Conservation (phyloP, 2,113 vertebrate genomes). For the Ibidorhyncha struthersii region DNA sequence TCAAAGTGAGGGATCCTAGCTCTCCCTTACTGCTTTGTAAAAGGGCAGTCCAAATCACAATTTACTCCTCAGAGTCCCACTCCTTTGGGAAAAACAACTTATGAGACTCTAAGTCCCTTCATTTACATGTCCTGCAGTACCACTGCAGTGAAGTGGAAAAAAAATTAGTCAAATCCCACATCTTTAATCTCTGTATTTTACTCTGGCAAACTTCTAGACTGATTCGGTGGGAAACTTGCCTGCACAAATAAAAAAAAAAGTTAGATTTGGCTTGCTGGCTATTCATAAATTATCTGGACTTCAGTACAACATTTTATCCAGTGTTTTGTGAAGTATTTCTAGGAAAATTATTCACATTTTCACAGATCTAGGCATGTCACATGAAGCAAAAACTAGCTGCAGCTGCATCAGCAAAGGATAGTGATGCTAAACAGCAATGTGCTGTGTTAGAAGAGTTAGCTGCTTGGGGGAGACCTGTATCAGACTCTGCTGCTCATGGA, state of each 20-base stretch:
- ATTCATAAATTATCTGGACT: constrained; percentile 7
- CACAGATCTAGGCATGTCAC: neutral
- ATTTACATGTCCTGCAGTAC: neutral
- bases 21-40: neutral
- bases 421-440: neutral
- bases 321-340: constrained; percentile 13
- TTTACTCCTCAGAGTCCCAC: neutral
- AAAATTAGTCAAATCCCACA: neutral
- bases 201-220: neutral
- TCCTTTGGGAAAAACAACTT: neutral
- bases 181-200: neutral
- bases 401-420: neutral
- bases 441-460: neutral
- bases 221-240: neutral
- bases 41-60: neutral
- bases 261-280: neutral
- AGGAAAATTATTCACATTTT: constrained; percentile 9
- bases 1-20: neutral
- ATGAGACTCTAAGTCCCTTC: neutral
- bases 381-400: neutral
- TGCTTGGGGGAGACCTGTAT: neutral
- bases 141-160: neutral
- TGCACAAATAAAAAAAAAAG: neutral
- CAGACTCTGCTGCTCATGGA: neutral
- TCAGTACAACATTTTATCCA: neutral